Base-by-base conservation (phyloP, 2,888 invertebrate genomes). In the Apamea epomidion region DNA sequence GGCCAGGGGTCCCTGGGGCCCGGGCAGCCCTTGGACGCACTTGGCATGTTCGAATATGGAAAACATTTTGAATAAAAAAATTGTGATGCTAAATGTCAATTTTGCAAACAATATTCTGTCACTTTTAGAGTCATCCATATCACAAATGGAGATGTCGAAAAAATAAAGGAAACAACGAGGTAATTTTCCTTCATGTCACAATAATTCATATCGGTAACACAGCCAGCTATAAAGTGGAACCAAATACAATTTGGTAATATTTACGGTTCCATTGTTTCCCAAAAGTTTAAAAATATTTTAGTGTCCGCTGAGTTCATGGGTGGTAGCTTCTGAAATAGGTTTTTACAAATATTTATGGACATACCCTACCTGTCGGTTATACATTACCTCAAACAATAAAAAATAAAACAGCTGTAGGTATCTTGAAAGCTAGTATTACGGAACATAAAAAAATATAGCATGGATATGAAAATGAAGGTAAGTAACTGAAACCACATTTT, bases 1-100 rank as follows among this genome's bases (percentile, higher is more conserved):
- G 96, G 96, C 90, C 95, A 91, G 81, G 81, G 82, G 88, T 88
- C 90, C 87, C 89, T 88, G 86, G 83, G 88, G 83, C 85, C 54
- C 42, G 60, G 25, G 14, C 45, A 87, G 76, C 74, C 73, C 68
- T 81, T 76, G 70, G 68, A 51, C n/a, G 45, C 64, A 74, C 68
- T 78, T 64, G 60, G 62, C 25, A 37, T 64, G n/a, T 58, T 32
- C 51, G 7, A 78, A 74, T 67, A 54, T 68, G 16, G n/a, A 32
- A 21, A 6, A 48, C 1, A 0, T 21, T n/a, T 14, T 71, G 14
- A 32, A 14, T 32, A 12, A 32, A 67, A 45, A n/a, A 8, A 16
- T 25, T 37, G 0, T 37, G 0, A 2, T 54, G 16, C 25, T 14
- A 37, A 74, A n/a, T 54, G 10, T 29, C 10, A 14, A 18, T 18